Evolutionary conservation across 2,113 vertebrate species (phyloP), one percentile per base, ranked within the genome.

Genomic region (Cygnus atratus): DNA sequence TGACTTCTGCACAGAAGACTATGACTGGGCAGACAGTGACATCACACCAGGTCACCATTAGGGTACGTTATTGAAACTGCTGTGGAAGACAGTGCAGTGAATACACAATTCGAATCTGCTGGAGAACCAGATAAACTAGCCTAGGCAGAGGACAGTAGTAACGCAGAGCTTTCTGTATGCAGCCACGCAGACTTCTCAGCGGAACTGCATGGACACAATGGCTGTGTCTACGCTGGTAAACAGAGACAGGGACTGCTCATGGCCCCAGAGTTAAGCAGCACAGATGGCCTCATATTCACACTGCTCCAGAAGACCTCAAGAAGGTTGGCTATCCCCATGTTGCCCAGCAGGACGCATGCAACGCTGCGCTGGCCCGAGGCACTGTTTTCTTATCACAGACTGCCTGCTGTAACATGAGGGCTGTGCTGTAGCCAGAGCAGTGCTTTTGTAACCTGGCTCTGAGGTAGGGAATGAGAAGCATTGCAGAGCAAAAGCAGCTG

Each of bases 81-180:
- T 76, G 33, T 33, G 74, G 33, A 81, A 4, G 52, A 62, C 20
- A 41, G 5, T 62, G 35, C 6, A 87, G 58, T 29, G 63, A 77
- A 68, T 7, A 14, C 10, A 11, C 19, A 16, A 31, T 73, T 39
- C 24, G 26, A 68, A 78, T 65, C 21, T 54, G 26, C 50, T 25
- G 21, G n/a, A 83, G 43, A 70, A 59, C 6, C 11, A 43, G n/a
- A 21, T 20, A 54, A 65, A 59, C 2, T 62, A 46, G n/a, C 43
- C 22, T 35, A 17, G 13, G 16, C 9, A 44, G 63, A 55, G 26
- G 28, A 71, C 7, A 35, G 6, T 35, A 67, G 29, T 35, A 80
- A 57, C 4, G 18, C 24, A 65, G 2, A 0, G 6, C 31, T 31
- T 61, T 78, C 76, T 54, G 21, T 10, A n/a, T 0, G 1, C 4